Conservation (phyloP, 1,140 invertebrate species). For the Trichogramma pretiosum region DNA sequence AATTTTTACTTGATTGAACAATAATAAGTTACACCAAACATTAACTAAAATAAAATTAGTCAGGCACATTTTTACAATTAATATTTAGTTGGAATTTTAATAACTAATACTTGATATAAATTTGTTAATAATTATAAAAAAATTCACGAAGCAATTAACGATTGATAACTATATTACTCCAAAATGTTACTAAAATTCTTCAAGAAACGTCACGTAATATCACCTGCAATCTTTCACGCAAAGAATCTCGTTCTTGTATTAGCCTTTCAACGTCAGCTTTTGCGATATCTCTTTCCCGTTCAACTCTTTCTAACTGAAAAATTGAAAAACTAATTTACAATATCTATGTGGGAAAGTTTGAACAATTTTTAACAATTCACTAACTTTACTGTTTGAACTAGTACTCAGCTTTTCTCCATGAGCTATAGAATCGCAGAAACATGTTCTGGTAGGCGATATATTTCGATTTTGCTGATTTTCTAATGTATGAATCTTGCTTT, state of each 20-base stretch:
- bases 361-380: not conserved
- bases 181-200: conserved; percentile 8
- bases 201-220: conserved; percentile 15
- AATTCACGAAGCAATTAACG: conserved; percentile 1
- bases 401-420: conserved; percentile 13
- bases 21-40: no score
- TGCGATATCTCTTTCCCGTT: conserved; percentile 47
- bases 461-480: conserved; percentile 24
- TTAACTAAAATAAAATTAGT: no score
- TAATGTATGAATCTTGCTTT: conserved; percentile 32
- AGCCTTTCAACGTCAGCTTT: conserved; percentile 46
- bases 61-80: no score
- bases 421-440: conserved; percentile 5
- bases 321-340: conserved; percentile 2
- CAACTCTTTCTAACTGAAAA: conserved; percentile 41
- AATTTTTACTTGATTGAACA: no score
- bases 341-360: not conserved
- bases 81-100: no score
- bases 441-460: conserved; percentile 26
- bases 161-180: no score
- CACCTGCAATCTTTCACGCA: conserved; percentile 48
- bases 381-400: conserved; percentile 15
- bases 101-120: no score
- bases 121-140: not conserved
- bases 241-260: conserved; percentile 48